Evolutionary conservation across 2,888 invertebrate species (phyloP).

Genomic region (Tenthredo notha): DNA sequence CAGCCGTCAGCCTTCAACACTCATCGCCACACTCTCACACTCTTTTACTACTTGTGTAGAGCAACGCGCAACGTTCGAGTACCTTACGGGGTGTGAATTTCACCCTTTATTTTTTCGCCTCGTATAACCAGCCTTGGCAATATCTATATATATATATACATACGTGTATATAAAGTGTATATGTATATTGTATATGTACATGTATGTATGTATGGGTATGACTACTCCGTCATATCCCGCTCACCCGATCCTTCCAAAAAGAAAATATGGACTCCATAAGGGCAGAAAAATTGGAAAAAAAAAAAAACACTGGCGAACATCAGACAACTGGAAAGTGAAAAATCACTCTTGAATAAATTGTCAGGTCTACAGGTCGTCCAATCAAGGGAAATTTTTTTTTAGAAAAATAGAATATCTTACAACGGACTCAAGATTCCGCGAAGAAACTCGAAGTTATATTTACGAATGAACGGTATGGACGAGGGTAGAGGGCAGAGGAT

Average conservation of each 20-base stretch:
- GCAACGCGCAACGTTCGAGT: conserved; percentile 60
- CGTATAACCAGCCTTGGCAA: not conserved
- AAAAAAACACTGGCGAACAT: not conserved
- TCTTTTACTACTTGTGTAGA: conserved; percentile 57
- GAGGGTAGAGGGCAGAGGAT: no score
- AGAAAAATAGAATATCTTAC: not conserved
- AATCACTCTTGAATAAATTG: conserved; percentile 32
- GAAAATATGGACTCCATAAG: not conserved
- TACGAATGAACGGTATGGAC: no score
- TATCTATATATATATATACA: not conserved
- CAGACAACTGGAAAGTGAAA: not conserved
- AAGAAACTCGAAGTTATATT: no score
- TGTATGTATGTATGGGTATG: not conserved
- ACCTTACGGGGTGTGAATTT: conserved; percentile 67
- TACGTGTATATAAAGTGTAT: no score
- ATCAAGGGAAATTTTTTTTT: conserved; percentile 11
- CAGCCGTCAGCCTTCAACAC: conserved; percentile 56
- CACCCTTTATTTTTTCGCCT: conserved; percentile 51
- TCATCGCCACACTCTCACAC: conserved; percentile 51
- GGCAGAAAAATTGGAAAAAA: not conserved
- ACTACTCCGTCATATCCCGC: not conserved
- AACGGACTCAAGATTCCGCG: not conserved
- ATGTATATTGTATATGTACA: no score
- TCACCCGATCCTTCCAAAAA: not conserved
- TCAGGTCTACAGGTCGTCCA: conserved; percentile 37